Evolutionary conservation across 2,797 vertebrate genomes (phyloP), one percentile per base, ranked within the genome.

Genomic region (Lepilemur septentrionalis): DNA sequence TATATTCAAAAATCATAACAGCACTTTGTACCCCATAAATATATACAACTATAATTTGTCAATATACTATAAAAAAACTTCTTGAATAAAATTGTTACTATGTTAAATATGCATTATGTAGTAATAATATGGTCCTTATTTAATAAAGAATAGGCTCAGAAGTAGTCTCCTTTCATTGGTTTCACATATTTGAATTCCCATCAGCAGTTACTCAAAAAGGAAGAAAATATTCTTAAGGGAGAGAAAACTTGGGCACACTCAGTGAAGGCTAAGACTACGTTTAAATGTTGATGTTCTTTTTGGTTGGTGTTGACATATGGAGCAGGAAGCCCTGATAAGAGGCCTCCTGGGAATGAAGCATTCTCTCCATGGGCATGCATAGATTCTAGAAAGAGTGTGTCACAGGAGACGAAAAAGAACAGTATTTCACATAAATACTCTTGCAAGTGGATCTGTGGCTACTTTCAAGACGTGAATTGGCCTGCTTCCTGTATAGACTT

Each of bases 21-120:
- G 4, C 8, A 14, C n/a, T 79, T 55, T 79, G n/a, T 79, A 38
- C 15, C 22, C 76, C 22, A 38, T 48, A 75, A 46, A 75, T 75
- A 32, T 2, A 48, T 55, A 79, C n/a, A 79, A 79, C 14, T 38
- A 38, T 79, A 38, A 79, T 35, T 79, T 79, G 76, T 79, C 30
- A 50, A 50, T 76, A n/a, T 76, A 50, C 73, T n/a, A 20, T n/a
- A 32, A 76, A 89, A 78, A 78, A 89, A 76, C 35, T 81, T 90
- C 52, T 85, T 78, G 61, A 96, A 65, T 83, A 91, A 55, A 76
- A 83, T 82, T 92, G 25, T 93, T 96, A 65, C 18, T 92, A 2
- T 72, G 79, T 90, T 94, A 96, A 91, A 82, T 84, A 73, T 52
- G n/a, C 2, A 67, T 95, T 93, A 80, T 65, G 12, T 23, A 57